Evolutionary conservation across 2,113 vertebrate species (phyloP).

Genomic region (Indri indri): DNA sequence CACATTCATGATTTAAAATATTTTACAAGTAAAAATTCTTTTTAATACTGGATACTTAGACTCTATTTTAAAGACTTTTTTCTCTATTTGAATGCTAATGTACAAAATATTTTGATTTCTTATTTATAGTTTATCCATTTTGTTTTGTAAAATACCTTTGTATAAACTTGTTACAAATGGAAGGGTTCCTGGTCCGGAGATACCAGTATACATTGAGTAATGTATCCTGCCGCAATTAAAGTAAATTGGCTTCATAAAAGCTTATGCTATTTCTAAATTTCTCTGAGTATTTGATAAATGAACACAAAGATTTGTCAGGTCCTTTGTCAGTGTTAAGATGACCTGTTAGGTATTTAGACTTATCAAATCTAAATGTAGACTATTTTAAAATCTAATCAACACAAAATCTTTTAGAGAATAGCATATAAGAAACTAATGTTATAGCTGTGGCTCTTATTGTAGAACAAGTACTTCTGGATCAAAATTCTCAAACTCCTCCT

Average conservation of each 20-base stretch:
- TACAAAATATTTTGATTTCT: conserved; percentile 40
- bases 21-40: background rate
- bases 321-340: background rate
- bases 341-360: background rate
- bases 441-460: conserved; percentile 77
- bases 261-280: background rate
- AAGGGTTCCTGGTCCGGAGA: background rate
- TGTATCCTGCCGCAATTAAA: background rate
- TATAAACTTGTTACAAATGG: conserved; percentile 10
- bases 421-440: conserved; percentile 58
- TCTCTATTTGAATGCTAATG: background rate
- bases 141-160: conserved; percentile 4
- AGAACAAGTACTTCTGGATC: conserved; percentile 95
- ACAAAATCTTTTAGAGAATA: conserved; percentile 20
- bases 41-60: background rate
- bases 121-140: background rate
- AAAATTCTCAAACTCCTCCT: conserved; percentile 95
- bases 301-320: background rate
- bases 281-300: background rate
- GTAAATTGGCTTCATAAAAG: background rate
- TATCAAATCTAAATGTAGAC: conserved; percentile 7
- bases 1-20: conserved; percentile 15
- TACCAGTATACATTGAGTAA: background rate
- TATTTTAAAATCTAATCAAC: conserved; percentile 36
- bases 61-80: background rate